phyloP scores from a whole-genome alignment of 1,140 invertebrate species.

The Ostrea denselamellosa region DNA sequence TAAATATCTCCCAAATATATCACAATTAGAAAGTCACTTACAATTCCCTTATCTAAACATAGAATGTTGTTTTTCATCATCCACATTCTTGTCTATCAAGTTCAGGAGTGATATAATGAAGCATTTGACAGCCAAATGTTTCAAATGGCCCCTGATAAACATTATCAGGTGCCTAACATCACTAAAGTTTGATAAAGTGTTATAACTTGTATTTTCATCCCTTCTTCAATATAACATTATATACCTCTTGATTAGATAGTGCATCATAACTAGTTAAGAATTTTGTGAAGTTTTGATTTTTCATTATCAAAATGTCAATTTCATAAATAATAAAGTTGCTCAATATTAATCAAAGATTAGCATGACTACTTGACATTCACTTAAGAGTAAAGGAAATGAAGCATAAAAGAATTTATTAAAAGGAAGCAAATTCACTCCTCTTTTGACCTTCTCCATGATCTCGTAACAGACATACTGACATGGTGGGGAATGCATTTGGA shows the following conservation, averaged over 20 bases:
- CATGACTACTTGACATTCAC: no score
- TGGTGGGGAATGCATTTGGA: background rate
- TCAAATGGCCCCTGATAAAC: conserved; percentile 23
- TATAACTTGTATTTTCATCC: conserved; percentile 1
- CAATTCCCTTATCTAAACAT: conserved; percentile 19
- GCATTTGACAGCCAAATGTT: conserved; percentile 27
- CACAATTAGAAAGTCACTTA: conserved; percentile 31
- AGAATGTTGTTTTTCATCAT: conserved; percentile 13
- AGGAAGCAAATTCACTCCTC: background rate
- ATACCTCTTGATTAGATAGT: background rate
- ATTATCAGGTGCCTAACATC: conserved; percentile 20
- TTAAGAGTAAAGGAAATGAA: no score
- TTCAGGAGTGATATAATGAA: conserved; percentile 30
- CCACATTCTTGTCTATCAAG: conserved; percentile 27
- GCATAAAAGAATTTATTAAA: background rate
- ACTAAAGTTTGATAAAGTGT: conserved; percentile 2
- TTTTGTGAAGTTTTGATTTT: background rate
- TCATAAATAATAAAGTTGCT: no score
- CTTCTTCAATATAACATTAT: background rate
- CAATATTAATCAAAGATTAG: no score
- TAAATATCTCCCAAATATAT: conserved; percentile 2
- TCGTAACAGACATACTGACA: conserved; percentile 8
- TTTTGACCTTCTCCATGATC: background rate
- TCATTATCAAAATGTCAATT: background rate
- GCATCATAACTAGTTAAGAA: background rate